phyloP scores from a whole-genome alignment of 1,140 invertebrate species.

The Heliothis subflexa region DNA sequence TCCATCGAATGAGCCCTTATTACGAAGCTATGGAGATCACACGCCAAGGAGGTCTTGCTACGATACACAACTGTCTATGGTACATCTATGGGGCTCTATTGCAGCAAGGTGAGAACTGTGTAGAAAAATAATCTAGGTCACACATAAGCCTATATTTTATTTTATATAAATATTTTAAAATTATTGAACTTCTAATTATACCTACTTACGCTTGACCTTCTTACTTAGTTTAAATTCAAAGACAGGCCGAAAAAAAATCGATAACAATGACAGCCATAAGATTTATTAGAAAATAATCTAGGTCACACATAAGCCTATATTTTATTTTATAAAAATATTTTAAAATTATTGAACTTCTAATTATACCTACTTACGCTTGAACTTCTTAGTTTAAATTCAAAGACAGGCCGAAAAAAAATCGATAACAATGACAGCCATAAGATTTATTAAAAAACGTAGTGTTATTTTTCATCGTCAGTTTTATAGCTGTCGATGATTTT shows the following conservation, averaged over 20 bases:
- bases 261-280: not conserved
- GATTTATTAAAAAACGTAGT: not conserved
- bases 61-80: conserved; percentile 93
- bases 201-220: too few relatives aligned
- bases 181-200: too few relatives aligned
- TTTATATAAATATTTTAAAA: too few relatives aligned
- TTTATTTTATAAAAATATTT: too few relatives aligned
- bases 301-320: not conserved
- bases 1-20: conserved; percentile 91
- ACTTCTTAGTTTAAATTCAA: too few relatives aligned
- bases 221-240: not conserved
- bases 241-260: not conserved
- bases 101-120: conserved; percentile 91
- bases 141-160: not conserved
- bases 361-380: too few relatives aligned
- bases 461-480: not conserved
- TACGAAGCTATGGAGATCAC: conserved; percentile 88
- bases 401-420: not conserved
- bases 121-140: not conserved
- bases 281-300: not conserved
- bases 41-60: conserved; percentile 87
- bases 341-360: too few relatives aligned
- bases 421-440: not conserved
- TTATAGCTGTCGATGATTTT: not conserved
- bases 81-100: conserved; percentile 96